Base-by-base conservation (phyloP, 1,140 invertebrate genomes). In the Polyergus mexicanus region DNA sequence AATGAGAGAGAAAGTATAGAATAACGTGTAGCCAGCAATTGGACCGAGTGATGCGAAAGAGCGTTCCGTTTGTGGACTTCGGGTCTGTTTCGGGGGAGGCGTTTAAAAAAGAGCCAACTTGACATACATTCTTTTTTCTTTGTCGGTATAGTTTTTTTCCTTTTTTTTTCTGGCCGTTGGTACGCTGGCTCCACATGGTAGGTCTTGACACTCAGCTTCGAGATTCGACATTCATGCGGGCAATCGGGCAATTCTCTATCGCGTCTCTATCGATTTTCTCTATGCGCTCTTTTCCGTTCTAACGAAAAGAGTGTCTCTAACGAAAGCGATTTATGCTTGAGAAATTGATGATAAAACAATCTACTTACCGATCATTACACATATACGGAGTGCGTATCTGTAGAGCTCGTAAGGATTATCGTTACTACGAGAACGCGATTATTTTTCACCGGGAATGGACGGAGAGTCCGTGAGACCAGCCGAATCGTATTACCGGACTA, bases 1-100 rank as follows among this genome's bases (percentile, higher is more conserved):
- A 66, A 78, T 66, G 62, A 85, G 63, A 78, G 51, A 69, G 63
- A 80, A 13, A 78, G 51, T 66, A 51, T 51, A 65, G 66, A 60
- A 11, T 41, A 58, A 87, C 47, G 83, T 76, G 51, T 56, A 86
- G 72, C 81, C 85, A 76, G 69, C 76, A 84, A 66, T 16, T 76
- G 85, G 85, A 87, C 85, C 78, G 58, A 89, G 60, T 85, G 63
- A 87, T 85, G 60, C 88, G 76, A 89, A 89, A 90, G 85, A 89
- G 86, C 88, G 81, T 80, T 88, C 78, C 85, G 62, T 75, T 89
- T 81, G 13, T 89, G 71, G 71, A 81, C 69, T 71, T 77, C 38
- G 85, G 85, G 68, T 87, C 68, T 80, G 60, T 86, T 88, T 65
- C 56, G 65, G 86, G 84, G 85, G 68, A 88, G 84, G 75, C 54